Base-by-base conservation (phyloP, 1,140 invertebrate genomes). In the Centruroides vittatus region DNA sequence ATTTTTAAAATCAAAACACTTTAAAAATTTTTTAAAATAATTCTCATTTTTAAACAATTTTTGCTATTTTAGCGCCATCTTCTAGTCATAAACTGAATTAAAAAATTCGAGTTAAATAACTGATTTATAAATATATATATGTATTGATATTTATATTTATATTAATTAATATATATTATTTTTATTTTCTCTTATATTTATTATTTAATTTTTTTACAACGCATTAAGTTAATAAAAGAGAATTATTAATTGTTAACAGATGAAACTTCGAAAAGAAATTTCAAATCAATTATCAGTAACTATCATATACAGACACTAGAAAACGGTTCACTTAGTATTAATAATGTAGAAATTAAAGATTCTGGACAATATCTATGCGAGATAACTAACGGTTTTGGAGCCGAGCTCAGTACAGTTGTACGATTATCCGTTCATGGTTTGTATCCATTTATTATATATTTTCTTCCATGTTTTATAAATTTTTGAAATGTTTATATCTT, bases 351-450 rank as follows among this genome's bases (percentile, higher is more conserved):
- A 48, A 67, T 76, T 69, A 66, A 56, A 59, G 76, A 82, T 69
- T 73, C 78, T 63, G 80, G 80, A 4, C 73, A 74, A 61, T 82
- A 81, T 69, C 77, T 97, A 23, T 98, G 94, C 73, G 90, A 96
- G 77, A 91, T 93, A 55, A 88, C 90, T 36, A 98, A 98, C 75
- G 89, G 90, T 66, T 93, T 98, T 71, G 93, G 93, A 57, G 88
- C 89, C 65, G 92, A 90, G 70, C 78, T 98, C 10, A 80, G 79
- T 66, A 79, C 79, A 70, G 73, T 79, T n/a, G 72, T 81, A 13
- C 72, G 71, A 58, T 70, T 82, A 11, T 73, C 71, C 12, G 79
- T 82, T 11, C 75, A 80, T 62, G 77, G 79, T 81, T 72, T 67
- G 66, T 61, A 73, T 51, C 23, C 23, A 13, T 51, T 51, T 7